These are phyloP conservation scores for Agelaius tricolor DNA, from an alignment of 2,113 vertebrate genomes.

Conservation along the genomic window DNA sequence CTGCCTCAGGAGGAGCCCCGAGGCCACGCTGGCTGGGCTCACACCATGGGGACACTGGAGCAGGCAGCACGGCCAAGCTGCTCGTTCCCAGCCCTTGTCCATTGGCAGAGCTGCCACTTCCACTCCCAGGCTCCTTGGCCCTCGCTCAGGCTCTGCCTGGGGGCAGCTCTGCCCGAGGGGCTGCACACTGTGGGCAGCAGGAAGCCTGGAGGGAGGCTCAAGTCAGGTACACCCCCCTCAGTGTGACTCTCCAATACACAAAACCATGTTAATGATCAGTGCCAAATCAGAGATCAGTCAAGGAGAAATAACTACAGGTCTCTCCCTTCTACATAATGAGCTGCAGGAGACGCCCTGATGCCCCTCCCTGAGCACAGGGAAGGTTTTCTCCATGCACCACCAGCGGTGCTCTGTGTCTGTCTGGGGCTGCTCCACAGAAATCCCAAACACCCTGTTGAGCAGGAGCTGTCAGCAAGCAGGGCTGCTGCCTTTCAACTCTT, in stretches of 20 bases:
- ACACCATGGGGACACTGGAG: background rate
- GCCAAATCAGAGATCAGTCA: background rate
- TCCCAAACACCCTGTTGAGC: background rate
- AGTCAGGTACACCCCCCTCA: background rate
- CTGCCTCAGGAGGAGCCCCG: slow-evolving; percentile 6
- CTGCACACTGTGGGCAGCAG: background rate
- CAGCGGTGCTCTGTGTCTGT: background rate
- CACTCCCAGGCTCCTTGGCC: fast-evolving
- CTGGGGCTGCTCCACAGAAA: background rate
- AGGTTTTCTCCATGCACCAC: background rate
- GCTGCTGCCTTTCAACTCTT: background rate
- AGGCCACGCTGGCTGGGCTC: background rate
- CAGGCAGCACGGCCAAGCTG: background rate
- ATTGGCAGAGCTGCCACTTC: background rate
- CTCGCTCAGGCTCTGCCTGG: fast-evolving
- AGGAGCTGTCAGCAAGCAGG: background rate
- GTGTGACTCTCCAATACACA: background rate
- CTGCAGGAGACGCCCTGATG: background rate
- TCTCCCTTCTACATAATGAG: background rate
- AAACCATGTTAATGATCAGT: background rate
- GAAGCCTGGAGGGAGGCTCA: background rate
- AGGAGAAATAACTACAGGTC: background rate
- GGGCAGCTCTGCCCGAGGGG: background rate
- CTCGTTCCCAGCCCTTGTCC: background rate
- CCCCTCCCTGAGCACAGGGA: background rate